Percentiles rank a stretch among this genome's conserved stretches.
Conservation (phyloP, 2,888 invertebrate genomes). For the Xestoiulus laeticollis region DNA sequence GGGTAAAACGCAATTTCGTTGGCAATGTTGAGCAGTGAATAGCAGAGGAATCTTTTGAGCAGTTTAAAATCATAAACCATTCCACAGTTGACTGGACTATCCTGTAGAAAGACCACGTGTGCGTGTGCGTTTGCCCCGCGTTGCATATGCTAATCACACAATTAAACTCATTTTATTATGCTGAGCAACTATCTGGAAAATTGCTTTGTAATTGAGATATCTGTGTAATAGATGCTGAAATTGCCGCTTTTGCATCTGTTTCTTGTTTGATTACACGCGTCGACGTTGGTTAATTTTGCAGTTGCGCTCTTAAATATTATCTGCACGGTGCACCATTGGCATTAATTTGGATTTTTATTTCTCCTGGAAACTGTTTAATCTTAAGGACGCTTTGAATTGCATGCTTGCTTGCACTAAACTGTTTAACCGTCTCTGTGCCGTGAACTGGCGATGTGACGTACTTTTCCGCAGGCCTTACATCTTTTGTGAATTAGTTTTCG, state of each 20-base stretch:
- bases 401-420: conserved; percentile 24
- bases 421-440: not conserved
- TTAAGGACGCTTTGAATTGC: not conserved
- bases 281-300: not conserved
- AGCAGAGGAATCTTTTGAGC: too few species aligned
- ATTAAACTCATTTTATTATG: conserved; percentile 45
- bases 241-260: conserved; percentile 27
- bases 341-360: conserved; percentile 22
- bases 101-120: not conserved
- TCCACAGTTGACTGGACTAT: too few species aligned
- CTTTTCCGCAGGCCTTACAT: not conserved
- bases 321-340: conserved; percentile 6
- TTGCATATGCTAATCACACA: conserved; percentile 30
- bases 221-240: not conserved
- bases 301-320: not conserved
- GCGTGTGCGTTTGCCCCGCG: not conserved
- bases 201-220: conserved; percentile 36
- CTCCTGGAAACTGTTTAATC: conserved; percentile 24
- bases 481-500: not conserved
- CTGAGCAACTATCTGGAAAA: conserved; percentile 36
- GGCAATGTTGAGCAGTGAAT: too few species aligned
- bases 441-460: conserved; percentile 22
- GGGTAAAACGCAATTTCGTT: too few species aligned
- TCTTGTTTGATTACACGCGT: not conserved
- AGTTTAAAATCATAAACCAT: not conserved